phyloP scores from a whole-genome alignment of 2,888 invertebrate species.

The Amphipyra tragopoginis region DNA sequence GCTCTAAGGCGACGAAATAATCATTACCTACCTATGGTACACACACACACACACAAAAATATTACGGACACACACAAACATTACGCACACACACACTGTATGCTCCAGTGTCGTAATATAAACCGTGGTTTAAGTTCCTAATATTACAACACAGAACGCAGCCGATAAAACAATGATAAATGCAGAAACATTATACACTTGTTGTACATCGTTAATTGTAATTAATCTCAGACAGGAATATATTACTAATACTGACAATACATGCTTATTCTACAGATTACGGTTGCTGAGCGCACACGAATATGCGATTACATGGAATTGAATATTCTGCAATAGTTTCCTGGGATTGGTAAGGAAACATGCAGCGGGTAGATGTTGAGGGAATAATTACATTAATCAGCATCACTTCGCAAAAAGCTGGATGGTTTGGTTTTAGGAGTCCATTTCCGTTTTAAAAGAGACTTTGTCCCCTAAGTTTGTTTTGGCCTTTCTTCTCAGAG shows the following conservation, averaged over 20 bases:
- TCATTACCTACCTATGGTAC: too few relatives aligned
- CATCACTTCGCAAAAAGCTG: too few relatives aligned
- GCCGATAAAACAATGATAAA: constrained; percentile 46
- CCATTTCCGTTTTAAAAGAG: too few relatives aligned
- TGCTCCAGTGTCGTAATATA: constrained; percentile 4
- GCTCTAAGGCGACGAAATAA: too few relatives aligned
- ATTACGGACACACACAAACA: too few relatives aligned
- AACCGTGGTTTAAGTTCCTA: constrained; percentile 13
- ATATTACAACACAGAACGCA: constrained; percentile 17
- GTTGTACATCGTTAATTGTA: constrained; percentile 44
- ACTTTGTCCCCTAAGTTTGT: too few relatives aligned
- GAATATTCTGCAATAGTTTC: constrained; percentile 31
- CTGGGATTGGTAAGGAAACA: neutral
- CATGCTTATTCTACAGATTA: constrained; percentile 11
- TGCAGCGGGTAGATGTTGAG: neutral
- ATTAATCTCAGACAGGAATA: constrained; percentile 37
- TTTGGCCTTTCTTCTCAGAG: too few relatives aligned
- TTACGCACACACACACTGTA: neutral
- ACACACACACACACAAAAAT: too few relatives aligned
- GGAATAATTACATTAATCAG: too few relatives aligned
- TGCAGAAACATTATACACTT: constrained; percentile 44
- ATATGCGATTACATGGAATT: constrained; percentile 53
- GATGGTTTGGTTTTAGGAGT: too few relatives aligned
- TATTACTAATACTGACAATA: constrained; percentile 40
- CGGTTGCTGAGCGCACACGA: constrained; percentile 24